Conservation (phyloP, 1,140 invertebrate genomes). For the Formica exsecta region DNA sequence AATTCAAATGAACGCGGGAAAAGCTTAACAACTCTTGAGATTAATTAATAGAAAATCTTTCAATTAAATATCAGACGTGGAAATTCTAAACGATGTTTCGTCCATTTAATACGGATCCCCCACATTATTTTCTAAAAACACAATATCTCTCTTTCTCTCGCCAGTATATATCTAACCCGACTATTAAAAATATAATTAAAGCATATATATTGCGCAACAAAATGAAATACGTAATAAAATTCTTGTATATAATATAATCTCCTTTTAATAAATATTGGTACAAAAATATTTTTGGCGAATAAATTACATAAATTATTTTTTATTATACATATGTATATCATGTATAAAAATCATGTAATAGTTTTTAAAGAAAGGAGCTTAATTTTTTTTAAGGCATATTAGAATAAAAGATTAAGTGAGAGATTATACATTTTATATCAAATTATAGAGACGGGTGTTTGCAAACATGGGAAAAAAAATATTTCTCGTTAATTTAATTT, state of each 20-base stretch:
- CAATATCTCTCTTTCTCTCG: background rate
- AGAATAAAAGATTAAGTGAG: background rate
- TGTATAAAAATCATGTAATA: background rate
- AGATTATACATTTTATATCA: background rate
- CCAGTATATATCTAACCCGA: background rate
- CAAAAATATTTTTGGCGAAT: background rate
- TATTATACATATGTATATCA: background rate
- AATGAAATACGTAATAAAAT: background rate
- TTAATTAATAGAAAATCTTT: background rate
- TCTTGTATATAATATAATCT: background rate
- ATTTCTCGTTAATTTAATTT: conserved; percentile 12
- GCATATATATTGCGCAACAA: background rate
- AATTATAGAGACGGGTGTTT: background rate
- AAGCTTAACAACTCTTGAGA: background rate
- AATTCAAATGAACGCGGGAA: conserved; percentile 21
- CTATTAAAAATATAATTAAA: background rate
- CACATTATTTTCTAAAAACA: background rate
- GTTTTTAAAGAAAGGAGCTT: background rate
- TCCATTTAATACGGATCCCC: background rate
- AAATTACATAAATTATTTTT: background rate
- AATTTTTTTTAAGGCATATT: background rate
- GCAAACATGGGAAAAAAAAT: background rate
- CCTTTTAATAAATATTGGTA: background rate
- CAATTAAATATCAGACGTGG: background rate
- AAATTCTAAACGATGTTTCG: background rate